Base-by-base conservation (phyloP, 2,888 invertebrate species). In the Stenoptilia bipunctidactyla region DNA sequence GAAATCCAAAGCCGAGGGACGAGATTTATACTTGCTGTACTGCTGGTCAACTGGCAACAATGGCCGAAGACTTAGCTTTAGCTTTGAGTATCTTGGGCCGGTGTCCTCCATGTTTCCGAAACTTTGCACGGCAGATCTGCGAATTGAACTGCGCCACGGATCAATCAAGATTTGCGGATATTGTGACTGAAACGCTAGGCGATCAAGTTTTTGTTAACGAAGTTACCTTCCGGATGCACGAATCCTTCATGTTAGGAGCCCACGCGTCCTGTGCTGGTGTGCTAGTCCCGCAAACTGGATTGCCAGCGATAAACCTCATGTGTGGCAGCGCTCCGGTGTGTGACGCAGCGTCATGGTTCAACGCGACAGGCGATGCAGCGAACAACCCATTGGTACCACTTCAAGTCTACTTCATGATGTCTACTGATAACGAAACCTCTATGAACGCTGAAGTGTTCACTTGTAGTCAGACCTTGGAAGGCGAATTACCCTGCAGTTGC, bases 261-360 rank as follows among this genome's bases (percentile, higher is more conserved):
- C 96, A 88, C 63, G 85, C 92, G 20, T 94, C 95, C 0, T 98
- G 98, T 61, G 85, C 87, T 34, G 85, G 89, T 15, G 91, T 97
- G 1, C 79, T 92, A 9, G 86, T 92, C 56, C 92, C 96, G 0
- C 88, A 90, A 44, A 89, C 90, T 1, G 93, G 94, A 8, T 70
- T 86, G 38, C 86, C 89, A 4, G 93, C 91, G 1, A 86, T 97
- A 66, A 91, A 90, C 46, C 56, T 93, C n/a, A 88, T 92, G 56
- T 96, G 97, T 61, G 93, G 92, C 0, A 73, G 87, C 13, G 87
- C 90, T 0, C 79, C 86, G 0, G 80, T 85, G 2, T 98, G 98
- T 57, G 64, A 72, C 15, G 70, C 72, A 43, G 77, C 62, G 40
- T 87, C 89, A 13, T 91, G 90, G 88, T 91, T 88, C 52, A 64